Evolutionary conservation across 2,113 vertebrate species (phyloP), one percentile per base, ranked within the genome.

Genomic region (Amia ocellicauda): DNA sequence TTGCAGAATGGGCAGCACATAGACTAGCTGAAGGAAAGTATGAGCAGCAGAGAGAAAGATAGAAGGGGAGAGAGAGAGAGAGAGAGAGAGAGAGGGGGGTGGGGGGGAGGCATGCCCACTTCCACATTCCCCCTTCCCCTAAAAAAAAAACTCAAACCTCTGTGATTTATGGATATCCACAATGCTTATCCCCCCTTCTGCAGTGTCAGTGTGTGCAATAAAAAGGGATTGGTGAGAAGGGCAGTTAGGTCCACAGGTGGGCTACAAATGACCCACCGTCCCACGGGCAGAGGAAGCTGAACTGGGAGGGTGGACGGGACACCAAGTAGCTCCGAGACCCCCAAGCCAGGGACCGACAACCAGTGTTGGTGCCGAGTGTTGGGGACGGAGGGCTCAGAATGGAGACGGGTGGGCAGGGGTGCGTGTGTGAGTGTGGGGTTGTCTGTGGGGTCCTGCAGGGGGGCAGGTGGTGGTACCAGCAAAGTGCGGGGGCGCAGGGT

Each of bases 391-490:
- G 50, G 24, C 53, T 54, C 60, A 63, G 69, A 50, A 58, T 64
- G 54, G 58, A 64, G 65, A 66, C 63, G 69, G 53, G 62, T 31
- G 56, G 66, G 69, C 54, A 72, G 78, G 76, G 73, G 74, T 71
- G 53, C 8, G 43, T 64, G 58, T 60, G 63, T 64, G 56, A 68
- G 54, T 74, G 64, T 74, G 66, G 58, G 63, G 58, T 42, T 62
- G 66, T 72, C 73, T 53, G 51, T 61, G 66, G 67, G 60, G 51
- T 60, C n/a, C n/a, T n/a, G n/a, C n/a, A n/a, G 26, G 27, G 50
- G 60, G 28, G 50, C 58, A 60, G n/a, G 19, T 19, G n/a, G 31
- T 2, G 31, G 31, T 5, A 36, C 31, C 31, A 5, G 5, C 11
- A 23, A 69, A 43, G 24, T 36, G 49, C 53, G 58, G 59, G 58